Evolutionary conservation across 2,797 vertebrate genomes (phyloP).

Genomic region (Geotrypetes seraphini): DNA sequence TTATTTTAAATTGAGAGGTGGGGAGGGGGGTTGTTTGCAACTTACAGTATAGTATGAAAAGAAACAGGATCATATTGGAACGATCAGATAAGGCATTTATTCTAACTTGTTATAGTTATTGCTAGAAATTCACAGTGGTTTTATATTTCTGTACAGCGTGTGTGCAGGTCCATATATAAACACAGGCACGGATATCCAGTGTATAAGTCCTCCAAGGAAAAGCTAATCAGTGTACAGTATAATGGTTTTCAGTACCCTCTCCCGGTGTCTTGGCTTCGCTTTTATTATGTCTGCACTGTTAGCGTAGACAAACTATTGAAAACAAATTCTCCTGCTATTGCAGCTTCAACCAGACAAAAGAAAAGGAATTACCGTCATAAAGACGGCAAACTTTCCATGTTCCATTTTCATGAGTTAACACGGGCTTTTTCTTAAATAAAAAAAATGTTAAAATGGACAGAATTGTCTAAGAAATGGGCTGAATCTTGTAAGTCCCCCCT

Average conservation of each 20-base stretch:
- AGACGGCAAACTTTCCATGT: conserved; percentile 33
- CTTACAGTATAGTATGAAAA: too few species aligned
- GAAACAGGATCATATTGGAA: conserved; percentile 15
- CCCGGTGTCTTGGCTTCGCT: conserved; percentile 35
- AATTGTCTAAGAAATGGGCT: conserved; percentile 30
- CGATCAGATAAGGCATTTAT: conserved; percentile 1
- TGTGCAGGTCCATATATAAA: too few species aligned
- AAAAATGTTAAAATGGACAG: conserved; percentile 12
- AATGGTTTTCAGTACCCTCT: conserved; percentile 22
- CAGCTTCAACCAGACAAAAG: conserved; percentile 23
- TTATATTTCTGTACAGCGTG: conserved; percentile 13
- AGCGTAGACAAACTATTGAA: conserved; percentile 37
- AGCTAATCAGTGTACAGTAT: conserved; percentile 11
- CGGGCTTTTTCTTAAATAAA: conserved; percentile 22
- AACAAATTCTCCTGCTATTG: conserved; percentile 38
- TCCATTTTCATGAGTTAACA: conserved; percentile 24
- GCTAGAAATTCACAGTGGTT: conserved; percentile 16
- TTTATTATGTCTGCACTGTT: conserved; percentile 46
- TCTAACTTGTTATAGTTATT: conserved; percentile 16
- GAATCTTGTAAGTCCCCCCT: conserved; percentile 14
- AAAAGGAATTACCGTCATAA: conserved; percentile 32
- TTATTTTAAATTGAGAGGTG: too few species aligned
- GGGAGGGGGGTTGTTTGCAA: too few species aligned
- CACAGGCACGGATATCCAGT: too few species aligned
- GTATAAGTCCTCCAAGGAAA: conserved; percentile 2